These are phyloP conservation scores for Zenarchopterus dispar DNA, from an alignment of 2,797 vertebrate species.

Conservation along the genomic window DNA sequence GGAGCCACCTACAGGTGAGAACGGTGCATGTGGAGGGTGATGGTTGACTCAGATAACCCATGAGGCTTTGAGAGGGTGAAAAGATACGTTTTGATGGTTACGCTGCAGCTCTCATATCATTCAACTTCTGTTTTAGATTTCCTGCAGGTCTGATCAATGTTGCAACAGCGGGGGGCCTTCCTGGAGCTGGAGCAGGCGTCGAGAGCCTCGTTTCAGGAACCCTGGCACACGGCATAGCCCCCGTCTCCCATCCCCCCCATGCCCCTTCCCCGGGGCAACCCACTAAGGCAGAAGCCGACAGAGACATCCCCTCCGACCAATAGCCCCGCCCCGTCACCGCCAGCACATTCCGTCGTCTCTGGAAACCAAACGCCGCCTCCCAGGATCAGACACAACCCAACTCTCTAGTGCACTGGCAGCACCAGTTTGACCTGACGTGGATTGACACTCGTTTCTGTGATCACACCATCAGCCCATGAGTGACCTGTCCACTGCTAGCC, in stretches of 20 bases:
- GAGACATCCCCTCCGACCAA: slow-evolving; percentile 95
- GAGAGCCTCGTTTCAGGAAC: slow-evolving; percentile 90
- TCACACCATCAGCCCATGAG: slow-evolving; percentile 78
- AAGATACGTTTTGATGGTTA: not conserved
- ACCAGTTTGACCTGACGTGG: slow-evolving; percentile 68
- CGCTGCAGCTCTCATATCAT: not conserved
- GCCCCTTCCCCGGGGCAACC: slow-evolving; percentile 92
- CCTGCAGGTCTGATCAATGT: slow-evolving; percentile 90
- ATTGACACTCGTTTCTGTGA: slow-evolving; percentile 73
- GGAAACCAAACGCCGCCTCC: slow-evolving; percentile 66
- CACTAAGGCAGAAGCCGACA: slow-evolving; percentile 92
- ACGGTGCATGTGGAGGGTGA: not conserved
- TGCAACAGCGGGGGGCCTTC: slow-evolving; percentile 86
- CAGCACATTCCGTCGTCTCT: slow-evolving; percentile 85
- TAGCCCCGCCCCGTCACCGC: slow-evolving; percentile 80
- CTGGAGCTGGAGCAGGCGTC: slow-evolving; percentile 84
- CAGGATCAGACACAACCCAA: slow-evolving; percentile 61
- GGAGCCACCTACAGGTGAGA: slow-evolving; percentile 90
- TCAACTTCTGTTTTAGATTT: slow-evolving; percentile 81
- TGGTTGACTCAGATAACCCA: not conserved
- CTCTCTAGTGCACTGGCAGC: slow-evolving; percentile 61
- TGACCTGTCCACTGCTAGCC: slow-evolving; percentile 62
- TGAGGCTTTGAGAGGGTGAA: not conserved
- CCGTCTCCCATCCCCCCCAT: slow-evolving; percentile 88
- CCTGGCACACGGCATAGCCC: slow-evolving; percentile 86